Base-by-base conservation (phyloP, 37 sponge, comb jelly and placozoan species). In the Halisarca cf. caerulea region DNA sequence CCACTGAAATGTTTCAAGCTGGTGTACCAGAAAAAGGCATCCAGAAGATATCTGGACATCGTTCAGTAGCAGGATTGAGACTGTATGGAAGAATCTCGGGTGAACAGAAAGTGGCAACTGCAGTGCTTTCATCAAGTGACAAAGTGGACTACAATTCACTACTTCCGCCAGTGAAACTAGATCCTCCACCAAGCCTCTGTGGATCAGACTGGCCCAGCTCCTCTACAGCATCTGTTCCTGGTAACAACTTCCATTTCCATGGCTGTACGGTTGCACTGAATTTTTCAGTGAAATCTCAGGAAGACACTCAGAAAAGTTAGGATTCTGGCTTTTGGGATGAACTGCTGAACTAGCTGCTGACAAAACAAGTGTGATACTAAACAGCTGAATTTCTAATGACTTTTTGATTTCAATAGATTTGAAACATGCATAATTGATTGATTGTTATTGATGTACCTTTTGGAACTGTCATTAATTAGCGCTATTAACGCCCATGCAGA, bases 1-100 rank as follows among this genome's bases (percentile, higher is more conserved):
- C 64, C 6, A 62, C 64, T 20, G 64, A 62, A 27, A 62, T 62
- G 64, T 62, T 62, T 27, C 64, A 62, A 23, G 64, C 64, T 62
- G 64, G 23, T 23, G 64, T 62, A 6, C 64, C 64, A 5, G 64
- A 62, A 62, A 62, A 27, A 27, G 6, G 6, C 15, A 62, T 62
- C 15, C 64, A 62, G 64, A 62, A 62, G 64, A 62, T 8, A 62
- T 62, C 64, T 20, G 64, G 64, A 27, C 30, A 62, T 15, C 64
- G 64, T 20, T 62, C 64, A 5, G 15, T 23, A 62, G 64, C 6
- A 62, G 64, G 18, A 20, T 62, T 62, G 64, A 30, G 64, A 23
- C 64, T 62, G 23, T 62, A 62, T 62, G 64, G 15, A 27, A 5
- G 23, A 6, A 62, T 62, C 23, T 62, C 64, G 15, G 64, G 15